phyloP scores from a whole-genome alignment of 2,797 vertebrate species.

The Pseudomugil tenellus region DNA sequence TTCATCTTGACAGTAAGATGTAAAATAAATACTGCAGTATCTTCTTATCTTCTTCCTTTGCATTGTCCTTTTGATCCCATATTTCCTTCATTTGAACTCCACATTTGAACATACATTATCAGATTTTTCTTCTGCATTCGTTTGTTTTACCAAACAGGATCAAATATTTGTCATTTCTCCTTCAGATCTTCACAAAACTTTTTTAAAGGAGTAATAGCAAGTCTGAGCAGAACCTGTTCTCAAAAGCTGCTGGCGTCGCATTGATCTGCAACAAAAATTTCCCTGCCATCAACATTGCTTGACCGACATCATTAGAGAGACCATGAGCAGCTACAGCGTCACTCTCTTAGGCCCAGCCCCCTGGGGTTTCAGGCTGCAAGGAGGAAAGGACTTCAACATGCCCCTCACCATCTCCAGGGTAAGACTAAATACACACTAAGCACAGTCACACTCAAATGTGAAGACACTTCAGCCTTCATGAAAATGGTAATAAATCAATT shows the following conservation, averaged over 20 bases:
- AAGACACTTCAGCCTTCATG: slow-evolving; percentile 5
- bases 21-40: neutral
- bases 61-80: neutral
- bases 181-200: slow-evolving; percentile 42
- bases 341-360: slow-evolving; percentile 92
- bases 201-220: slow-evolving; percentile 6
- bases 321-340: slow-evolving; percentile 91
- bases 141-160: slow-evolving; percentile 18
- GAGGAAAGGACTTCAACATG: slow-evolving; percentile 98
- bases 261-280: slow-evolving; percentile 32
- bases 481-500: slow-evolving; percentile 20
- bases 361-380: slow-evolving; percentile 98
- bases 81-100: neutral
- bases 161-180: slow-evolving; percentile 29
- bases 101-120: neutral
- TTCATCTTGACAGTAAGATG: neutral
- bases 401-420: slow-evolving; percentile 96
- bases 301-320: slow-evolving; percentile 38
- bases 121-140: neutral
- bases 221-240: slow-evolving; percentile 6
- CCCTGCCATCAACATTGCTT: slow-evolving; percentile 23
- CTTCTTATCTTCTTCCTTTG: slow-evolving; percentile 3
- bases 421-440: slow-evolving; percentile 67
- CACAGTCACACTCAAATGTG: slow-evolving; percentile 27
- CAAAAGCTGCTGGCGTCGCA: slow-evolving; percentile 21